Evolutionary conservation across 2,888 invertebrate species (phyloP).

Genomic region (Cecidostiba fungosa): DNA sequence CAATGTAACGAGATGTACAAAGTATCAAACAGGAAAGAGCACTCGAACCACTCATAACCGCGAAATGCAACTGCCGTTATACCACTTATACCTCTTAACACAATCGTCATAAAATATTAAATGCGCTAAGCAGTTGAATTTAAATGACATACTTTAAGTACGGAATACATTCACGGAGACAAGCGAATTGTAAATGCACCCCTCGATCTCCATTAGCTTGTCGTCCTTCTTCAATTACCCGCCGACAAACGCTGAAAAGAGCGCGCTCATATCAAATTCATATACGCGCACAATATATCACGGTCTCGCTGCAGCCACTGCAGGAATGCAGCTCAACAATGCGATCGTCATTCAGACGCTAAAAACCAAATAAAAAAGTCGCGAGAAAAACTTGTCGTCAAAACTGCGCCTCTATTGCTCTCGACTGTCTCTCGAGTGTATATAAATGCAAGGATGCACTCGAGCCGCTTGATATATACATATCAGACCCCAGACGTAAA

Average conservation of each 20-base stretch:
- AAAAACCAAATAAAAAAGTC: background rate
- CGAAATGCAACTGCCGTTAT: background rate
- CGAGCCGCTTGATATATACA: background rate
- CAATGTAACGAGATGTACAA: background rate
- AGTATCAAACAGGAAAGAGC: slow-evolving; percentile 24
- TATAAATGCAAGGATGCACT: slow-evolving; percentile 8
- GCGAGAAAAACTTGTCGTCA: slow-evolving; percentile 21
- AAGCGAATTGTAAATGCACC: background rate
- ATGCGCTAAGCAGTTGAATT: background rate
- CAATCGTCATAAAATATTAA: background rate
- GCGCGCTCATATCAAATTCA: slow-evolving; percentile 2
- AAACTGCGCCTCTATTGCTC: background rate
- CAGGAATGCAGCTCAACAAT: background rate
- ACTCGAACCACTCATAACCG: background rate
- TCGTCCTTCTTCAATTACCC: slow-evolving; percentile 2
- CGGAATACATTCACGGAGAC: background rate
- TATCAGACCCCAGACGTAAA: background rate
- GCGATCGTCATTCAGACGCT: background rate
- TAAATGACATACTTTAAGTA: slow-evolving; percentile 9
- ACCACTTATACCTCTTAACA: background rate
- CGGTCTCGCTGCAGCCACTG: background rate
- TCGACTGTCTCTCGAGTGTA: background rate
- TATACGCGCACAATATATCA: slow-evolving; percentile 7
- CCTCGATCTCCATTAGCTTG: slow-evolving; percentile 45
- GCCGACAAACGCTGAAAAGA: background rate